These are phyloP conservation scores for Hyperoplus lanceolatus DNA, from an alignment of 2,797 vertebrate genomes.

Conservation along the genomic window DNA sequence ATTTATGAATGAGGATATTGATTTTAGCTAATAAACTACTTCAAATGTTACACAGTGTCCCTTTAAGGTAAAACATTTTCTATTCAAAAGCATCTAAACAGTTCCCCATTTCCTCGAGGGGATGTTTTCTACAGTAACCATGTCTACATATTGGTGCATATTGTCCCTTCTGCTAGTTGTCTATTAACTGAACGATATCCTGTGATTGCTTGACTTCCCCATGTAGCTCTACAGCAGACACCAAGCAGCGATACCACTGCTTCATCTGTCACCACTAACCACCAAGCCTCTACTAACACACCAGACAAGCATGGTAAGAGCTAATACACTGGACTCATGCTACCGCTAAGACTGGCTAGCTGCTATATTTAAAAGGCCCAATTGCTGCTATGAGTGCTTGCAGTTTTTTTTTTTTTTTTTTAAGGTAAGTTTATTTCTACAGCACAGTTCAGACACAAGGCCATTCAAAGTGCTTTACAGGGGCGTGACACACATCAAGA, in stretches of 20 bases:
- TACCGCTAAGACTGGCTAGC: neutral
- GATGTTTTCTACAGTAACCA: neutral
- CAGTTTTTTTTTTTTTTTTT: neutral
- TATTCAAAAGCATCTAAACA: no score
- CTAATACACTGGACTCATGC: neutral
- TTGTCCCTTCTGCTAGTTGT: slow-evolving; percentile 21
- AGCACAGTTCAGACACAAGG: no score
- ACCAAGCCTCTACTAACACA: slow-evolving; percentile 67
- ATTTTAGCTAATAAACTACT: no score
- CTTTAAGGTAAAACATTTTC: no score
- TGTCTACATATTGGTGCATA: slow-evolving; percentile 27
- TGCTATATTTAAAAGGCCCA: neutral
- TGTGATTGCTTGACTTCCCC: slow-evolving; percentile 55
- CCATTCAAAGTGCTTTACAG: no score
- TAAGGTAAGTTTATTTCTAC: no score
- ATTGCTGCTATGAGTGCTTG: neutral
- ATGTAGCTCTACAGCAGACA: slow-evolving; percentile 65
- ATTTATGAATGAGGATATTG: no score
- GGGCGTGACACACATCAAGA: no score
- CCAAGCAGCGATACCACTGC: slow-evolving; percentile 46
- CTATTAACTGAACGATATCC: slow-evolving; percentile 30
- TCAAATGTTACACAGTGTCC: no score
- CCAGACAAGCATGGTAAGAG: slow-evolving; percentile 69
- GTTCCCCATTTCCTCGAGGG: neutral
- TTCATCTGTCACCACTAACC: slow-evolving; percentile 70